Conservation (phyloP, 2,797 vertebrate genomes). For the Lerista edwardsae region DNA sequence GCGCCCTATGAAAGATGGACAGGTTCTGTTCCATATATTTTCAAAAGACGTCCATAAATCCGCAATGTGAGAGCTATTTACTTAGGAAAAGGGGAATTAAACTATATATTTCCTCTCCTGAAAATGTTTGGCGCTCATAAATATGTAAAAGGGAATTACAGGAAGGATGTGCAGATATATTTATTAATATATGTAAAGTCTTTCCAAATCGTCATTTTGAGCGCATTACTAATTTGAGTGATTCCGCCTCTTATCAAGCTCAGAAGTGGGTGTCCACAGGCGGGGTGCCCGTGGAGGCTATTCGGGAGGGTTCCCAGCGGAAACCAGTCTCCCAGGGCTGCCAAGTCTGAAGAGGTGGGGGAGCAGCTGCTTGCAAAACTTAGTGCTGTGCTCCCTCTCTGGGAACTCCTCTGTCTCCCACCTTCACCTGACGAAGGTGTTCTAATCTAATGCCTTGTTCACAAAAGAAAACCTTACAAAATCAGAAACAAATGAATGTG, state of each 20-base stretch:
- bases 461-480: no score
- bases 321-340: neutral
- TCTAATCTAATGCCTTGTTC: no score
- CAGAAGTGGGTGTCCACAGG: neutral
- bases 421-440: no score
- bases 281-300: neutral
- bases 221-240: constrained; percentile 11
- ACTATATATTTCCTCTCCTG: constrained; percentile 40
- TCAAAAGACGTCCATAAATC: constrained; percentile 38
- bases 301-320: neutral
- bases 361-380: no score
- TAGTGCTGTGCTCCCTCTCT: no score
- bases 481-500: no score
- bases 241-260: constrained; percentile 15
- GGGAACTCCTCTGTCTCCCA: no score
- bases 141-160: constrained; percentile 51
- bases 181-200: constrained; percentile 51
- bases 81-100: constrained; percentile 47
- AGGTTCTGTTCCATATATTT: constrained; percentile 19
- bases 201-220: constrained; percentile 34
- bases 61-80: neutral
- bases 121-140: constrained; percentile 28
- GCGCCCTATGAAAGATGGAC: constrained; percentile 19
- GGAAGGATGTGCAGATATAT: constrained; percentile 26
- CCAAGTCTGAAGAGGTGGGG: no score